phyloP scores from a whole-genome alignment of 2,797 vertebrate genomes.

The Simalia tracyae region DNA sequence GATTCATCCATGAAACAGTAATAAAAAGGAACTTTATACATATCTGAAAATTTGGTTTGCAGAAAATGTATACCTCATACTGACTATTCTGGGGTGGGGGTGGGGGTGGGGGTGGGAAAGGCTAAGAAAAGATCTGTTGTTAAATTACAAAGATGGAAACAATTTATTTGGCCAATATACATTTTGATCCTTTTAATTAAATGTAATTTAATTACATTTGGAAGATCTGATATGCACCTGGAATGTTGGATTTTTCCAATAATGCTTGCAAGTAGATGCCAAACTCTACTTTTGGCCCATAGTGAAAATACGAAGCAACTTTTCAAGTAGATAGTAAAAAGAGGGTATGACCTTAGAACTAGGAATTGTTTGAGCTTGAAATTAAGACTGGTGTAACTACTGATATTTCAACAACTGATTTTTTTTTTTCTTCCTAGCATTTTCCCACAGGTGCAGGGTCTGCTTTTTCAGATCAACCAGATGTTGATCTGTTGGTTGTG shows the following conservation, averaged over 20 bases:
- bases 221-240: not conserved
- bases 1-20: not conserved
- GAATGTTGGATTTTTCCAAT: slow-evolving; percentile 3
- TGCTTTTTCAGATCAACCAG: no score
- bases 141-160: not conserved
- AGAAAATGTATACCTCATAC: not conserved
- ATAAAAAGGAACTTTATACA: not conserved
- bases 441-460: no score
- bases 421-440: no score
- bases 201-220: slow-evolving; percentile 22
- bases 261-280: slow-evolving; percentile 31
- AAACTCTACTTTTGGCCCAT: slow-evolving; percentile 2
- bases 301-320: slow-evolving; percentile 30
- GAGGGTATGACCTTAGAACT: slow-evolving; percentile 20
- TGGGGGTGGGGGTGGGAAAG: not conserved
- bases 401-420: not conserved
- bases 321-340: slow-evolving; percentile 34
- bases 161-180: not conserved
- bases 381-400: slow-evolving; percentile 8
- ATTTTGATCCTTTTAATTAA: not conserved
- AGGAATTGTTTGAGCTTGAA: slow-evolving; percentile 18
- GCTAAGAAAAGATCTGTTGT: not conserved
- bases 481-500: no score
- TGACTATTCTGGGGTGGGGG: not conserved
- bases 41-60: not conserved